A percentile compares a stretch with the other conserved stretches of the same genome.
Evolutionary conservation across 2,113 vertebrate genomes (phyloP).

Genomic region (Nothocercus julius): DNA sequence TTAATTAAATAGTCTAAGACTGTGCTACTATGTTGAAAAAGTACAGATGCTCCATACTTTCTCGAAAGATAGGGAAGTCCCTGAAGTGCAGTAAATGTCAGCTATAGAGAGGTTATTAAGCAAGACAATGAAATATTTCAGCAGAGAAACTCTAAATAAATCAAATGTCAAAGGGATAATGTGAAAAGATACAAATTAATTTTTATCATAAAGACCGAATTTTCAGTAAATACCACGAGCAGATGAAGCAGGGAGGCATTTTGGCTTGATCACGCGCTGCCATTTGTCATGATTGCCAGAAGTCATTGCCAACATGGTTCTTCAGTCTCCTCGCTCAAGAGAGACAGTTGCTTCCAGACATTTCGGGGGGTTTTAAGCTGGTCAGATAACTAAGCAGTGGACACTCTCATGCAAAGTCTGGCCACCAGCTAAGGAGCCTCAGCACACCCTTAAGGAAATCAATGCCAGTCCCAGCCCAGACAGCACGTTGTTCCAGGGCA

Average conservation of each 20-base stretch:
- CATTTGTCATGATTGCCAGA: background rate
- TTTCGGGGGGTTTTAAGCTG: background rate
- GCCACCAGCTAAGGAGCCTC: background rate
- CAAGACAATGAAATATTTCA: background rate
- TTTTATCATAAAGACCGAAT: background rate
- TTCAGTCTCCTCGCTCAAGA: background rate
- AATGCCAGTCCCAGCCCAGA: background rate
- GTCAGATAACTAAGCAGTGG: accelerated
- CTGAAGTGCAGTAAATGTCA: background rate
- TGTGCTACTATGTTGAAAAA: conserved; percentile 7
- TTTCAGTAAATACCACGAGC: background rate
- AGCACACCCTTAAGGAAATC: background rate
- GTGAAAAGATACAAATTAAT: background rate
- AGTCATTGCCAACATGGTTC: background rate
- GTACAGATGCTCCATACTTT: background rate
- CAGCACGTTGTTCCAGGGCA: background rate
- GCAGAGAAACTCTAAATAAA: background rate
- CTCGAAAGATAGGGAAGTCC: background rate
- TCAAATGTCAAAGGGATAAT: background rate
- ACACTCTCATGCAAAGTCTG: background rate
- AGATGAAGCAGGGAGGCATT: background rate
- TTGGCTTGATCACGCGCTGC: background rate
- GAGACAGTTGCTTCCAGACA: background rate
- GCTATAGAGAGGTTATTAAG: background rate
- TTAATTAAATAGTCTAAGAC: conserved; percentile 30